These are phyloP conservation scores for Drosophila multiciliata DNA, from an alignment of 2,888 invertebrate species.

Conservation along the genomic window DNA sequence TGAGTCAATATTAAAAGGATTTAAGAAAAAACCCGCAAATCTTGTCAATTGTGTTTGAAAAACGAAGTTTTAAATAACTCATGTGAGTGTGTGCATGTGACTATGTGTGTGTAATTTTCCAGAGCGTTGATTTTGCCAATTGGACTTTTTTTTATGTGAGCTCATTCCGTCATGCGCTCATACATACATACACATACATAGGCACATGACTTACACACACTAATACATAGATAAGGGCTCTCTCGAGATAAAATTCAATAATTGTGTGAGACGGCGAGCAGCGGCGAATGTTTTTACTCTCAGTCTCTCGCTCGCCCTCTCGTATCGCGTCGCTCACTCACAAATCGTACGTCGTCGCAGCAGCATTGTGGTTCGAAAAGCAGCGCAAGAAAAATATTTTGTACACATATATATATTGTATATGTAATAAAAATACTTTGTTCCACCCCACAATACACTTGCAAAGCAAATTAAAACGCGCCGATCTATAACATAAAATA, in stretches of 20 bases:
- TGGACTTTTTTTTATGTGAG: constrained; percentile 60
- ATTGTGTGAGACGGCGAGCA: constrained; percentile 36
- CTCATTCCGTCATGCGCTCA: constrained; percentile 72
- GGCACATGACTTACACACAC: constrained; percentile 56
- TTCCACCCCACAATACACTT: constrained; percentile 37
- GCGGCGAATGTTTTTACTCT: constrained; percentile 39
- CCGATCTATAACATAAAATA: constrained; percentile 64
- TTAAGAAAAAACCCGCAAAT: constrained; percentile 39
- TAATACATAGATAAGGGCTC: constrained; percentile 35
- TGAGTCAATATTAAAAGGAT: constrained; percentile 20
- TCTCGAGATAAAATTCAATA: constrained; percentile 66
- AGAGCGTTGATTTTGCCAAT: constrained; percentile 72
- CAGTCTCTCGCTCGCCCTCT: constrained; percentile 22
- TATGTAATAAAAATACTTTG: constrained; percentile 78
- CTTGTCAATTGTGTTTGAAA: constrained; percentile 39
- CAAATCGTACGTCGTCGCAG: constrained; percentile 72
- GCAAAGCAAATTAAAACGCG: constrained; percentile 67
- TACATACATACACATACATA: constrained; percentile 43
- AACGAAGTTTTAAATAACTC: constrained; percentile 55
- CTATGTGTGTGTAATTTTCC: constrained; percentile 64
- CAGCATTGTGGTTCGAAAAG: constrained; percentile 76
- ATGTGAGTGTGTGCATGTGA: constrained; percentile 53
- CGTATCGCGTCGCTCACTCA: constrained; percentile 59
- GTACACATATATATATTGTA: constrained; percentile 60
- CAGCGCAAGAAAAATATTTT: constrained; percentile 67